Percentiles rank a stretch among this genome's conserved stretches.
phyloP scores from a whole-genome alignment of 2,797 vertebrate species.

The Anableps anableps region DNA sequence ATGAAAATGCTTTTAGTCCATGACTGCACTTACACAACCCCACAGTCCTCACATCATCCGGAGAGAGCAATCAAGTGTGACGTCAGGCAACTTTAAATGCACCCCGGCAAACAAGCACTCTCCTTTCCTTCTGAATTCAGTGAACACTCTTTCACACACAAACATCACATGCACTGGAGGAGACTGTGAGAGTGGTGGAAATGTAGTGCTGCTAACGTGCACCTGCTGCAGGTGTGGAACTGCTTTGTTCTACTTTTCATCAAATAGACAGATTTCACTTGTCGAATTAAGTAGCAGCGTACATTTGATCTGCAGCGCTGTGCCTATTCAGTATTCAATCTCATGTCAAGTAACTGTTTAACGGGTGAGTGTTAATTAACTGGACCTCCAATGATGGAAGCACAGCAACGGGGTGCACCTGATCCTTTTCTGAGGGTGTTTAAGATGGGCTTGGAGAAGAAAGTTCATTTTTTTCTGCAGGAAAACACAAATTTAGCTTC shows the following conservation, averaged over 20 bases:
- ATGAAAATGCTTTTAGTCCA: slow-evolving; percentile 33
- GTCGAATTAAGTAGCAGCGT: background rate
- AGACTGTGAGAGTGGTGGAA: background rate
- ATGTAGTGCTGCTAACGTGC: background rate
- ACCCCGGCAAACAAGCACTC: slow-evolving; percentile 12
- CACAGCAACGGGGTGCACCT: background rate
- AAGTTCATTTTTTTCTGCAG: background rate
- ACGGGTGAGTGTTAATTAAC: background rate
- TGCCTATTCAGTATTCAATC: background rate
- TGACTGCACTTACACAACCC: background rate
- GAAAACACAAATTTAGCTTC: background rate
- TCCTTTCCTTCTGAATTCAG: background rate
- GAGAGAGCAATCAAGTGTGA: slow-evolving; percentile 14
- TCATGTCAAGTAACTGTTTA: background rate
- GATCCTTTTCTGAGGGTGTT: background rate
- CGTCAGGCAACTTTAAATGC: slow-evolving; percentile 30
- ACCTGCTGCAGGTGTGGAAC: background rate
- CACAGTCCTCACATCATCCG: slow-evolving; percentile 4
- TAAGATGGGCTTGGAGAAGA: background rate
- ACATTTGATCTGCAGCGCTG: background rate
- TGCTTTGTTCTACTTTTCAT: background rate
- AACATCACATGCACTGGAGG: background rate
- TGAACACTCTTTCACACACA: background rate
- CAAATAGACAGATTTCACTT: background rate
- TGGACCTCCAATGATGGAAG: background rate